Conservation (phyloP, 2,113 vertebrate species). For the Psittacula cyanocephala region DNA sequence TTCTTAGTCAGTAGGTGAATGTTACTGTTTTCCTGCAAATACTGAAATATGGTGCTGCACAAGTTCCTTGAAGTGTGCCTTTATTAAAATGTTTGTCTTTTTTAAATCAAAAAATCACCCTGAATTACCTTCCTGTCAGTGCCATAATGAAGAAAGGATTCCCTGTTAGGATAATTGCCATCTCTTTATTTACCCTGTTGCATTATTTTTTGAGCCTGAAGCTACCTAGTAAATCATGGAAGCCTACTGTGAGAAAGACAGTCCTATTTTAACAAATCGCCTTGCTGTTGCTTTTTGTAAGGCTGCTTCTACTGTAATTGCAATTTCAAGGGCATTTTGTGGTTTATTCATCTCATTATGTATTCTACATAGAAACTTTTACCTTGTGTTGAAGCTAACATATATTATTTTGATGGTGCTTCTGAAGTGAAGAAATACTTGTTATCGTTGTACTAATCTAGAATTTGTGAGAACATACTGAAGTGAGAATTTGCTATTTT, state of each 20-base stretch:
- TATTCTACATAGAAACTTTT: not conserved
- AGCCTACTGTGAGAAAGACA: conserved; percentile 12
- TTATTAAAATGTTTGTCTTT: not conserved
- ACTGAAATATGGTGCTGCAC: not conserved
- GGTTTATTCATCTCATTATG: not conserved
- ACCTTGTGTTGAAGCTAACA: not conserved
- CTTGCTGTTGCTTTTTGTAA: not conserved
- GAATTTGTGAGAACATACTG: not conserved
- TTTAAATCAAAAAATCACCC: not conserved
- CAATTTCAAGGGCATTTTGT: not conserved
- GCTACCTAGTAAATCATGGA: conserved; percentile 11
- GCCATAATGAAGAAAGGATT: not conserved
- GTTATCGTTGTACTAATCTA: not conserved
- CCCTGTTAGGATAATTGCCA: not conserved
- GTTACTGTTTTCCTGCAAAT: not conserved
- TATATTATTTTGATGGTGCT: not conserved
- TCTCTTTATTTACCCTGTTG: not conserved
- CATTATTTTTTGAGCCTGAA: conserved; percentile 22
- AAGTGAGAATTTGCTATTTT: not conserved
- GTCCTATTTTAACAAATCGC: not conserved
- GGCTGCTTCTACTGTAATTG: not conserved
- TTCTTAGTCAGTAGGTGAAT: not conserved
- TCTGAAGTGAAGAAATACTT: not conserved
- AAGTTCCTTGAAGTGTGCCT: not conserved
- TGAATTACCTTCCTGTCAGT: not conserved